Percentiles rank a stretch among this genome's conserved stretches.
These are phyloP conservation scores for Oncorhynchus clarkii DNA, from an alignment of 2,113 vertebrate genomes.

Conservation along the genomic window DNA sequence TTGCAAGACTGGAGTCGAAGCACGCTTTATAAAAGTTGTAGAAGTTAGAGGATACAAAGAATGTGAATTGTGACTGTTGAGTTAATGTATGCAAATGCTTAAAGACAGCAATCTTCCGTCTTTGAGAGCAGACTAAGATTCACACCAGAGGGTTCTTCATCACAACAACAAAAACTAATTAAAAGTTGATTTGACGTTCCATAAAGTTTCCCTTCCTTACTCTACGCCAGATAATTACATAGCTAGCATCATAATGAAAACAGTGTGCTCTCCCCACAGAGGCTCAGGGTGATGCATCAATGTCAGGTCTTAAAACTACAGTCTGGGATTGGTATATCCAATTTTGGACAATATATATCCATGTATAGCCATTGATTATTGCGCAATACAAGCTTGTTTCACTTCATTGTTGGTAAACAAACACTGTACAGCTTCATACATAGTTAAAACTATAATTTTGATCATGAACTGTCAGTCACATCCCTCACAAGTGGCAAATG, in stretches of 20 bases:
- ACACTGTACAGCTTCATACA: neutral
- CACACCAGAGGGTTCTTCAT: no score
- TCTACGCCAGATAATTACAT: constrained; percentile 23
- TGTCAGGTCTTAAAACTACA: constrained; percentile 12
- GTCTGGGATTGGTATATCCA: no score
- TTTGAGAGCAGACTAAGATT: no score
- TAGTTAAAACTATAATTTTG: constrained; percentile 19
- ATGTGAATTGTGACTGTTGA: no score
- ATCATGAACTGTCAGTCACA: constrained; percentile 6
- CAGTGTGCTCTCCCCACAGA: constrained; percentile 21
- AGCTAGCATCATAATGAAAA: constrained; percentile 19
- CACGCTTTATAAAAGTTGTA: no score
- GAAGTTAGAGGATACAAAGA: no score
- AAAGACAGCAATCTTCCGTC: no score
- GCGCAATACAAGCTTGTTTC: no score
- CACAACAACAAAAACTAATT: constrained; percentile 3
- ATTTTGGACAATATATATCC: neutral
- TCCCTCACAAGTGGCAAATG: neutral
- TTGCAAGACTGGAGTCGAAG: no score
- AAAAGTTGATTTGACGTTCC: constrained; percentile 6
- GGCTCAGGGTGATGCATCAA: constrained; percentile 31
- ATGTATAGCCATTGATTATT: no score
- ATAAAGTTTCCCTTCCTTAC: constrained; percentile 9
- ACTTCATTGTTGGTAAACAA: neutral
- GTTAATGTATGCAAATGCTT: no score